These are phyloP conservation scores for Dasyprocta punctata DNA, from an alignment of 2,113 vertebrate genomes.

Conservation along the genomic window DNA sequence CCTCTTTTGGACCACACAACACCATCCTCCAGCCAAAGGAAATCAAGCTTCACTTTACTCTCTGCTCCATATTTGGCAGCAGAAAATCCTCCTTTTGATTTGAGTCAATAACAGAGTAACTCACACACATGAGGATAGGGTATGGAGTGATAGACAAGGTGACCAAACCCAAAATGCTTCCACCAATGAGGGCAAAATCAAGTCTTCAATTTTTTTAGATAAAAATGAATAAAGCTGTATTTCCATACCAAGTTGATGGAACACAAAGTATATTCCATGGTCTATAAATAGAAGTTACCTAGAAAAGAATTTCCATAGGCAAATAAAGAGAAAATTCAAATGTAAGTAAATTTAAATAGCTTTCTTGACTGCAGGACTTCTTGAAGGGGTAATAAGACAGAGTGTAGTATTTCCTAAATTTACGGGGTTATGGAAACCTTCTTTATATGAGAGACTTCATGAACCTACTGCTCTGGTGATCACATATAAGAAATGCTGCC, in stretches of 20 bases:
- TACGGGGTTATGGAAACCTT: background rate
- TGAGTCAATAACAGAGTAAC: conserved; percentile 1
- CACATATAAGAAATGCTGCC: background rate
- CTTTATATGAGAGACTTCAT: background rate
- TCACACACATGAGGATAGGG: background rate
- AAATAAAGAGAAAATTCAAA: conserved; percentile 43
- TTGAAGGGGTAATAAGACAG: background rate
- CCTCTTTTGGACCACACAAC: background rate
- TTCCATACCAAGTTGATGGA: background rate
- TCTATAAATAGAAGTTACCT: conserved; percentile 36
- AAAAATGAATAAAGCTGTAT: background rate
- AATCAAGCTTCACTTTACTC: background rate
- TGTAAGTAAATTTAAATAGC: conserved; percentile 46
- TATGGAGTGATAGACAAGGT: no score
- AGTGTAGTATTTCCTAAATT: background rate
- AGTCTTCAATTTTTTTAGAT: background rate
- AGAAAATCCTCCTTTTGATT: background rate
- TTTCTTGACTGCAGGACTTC: conserved; percentile 32
- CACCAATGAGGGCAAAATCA: background rate
- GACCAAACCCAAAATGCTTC: background rate
- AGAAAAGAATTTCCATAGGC: conserved; percentile 5
- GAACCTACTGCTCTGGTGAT: background rate
- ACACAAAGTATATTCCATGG: background rate
- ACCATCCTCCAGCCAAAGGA: background rate
- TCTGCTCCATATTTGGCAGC: background rate